These are phyloP conservation scores for Bilobella aurantiaca DNA, from an alignment of 1,140 invertebrate species.

Conservation along the genomic window DNA sequence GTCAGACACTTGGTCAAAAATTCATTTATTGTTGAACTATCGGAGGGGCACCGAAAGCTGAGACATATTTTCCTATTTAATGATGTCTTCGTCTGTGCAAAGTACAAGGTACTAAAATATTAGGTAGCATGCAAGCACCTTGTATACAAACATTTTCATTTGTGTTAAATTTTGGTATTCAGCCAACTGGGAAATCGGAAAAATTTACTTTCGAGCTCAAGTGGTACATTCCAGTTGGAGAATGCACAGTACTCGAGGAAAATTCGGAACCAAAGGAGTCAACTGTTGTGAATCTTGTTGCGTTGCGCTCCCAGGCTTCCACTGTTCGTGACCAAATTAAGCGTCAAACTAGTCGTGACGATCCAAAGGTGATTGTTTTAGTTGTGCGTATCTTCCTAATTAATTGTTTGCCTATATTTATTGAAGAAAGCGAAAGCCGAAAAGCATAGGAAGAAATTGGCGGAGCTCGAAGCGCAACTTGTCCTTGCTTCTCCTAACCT, in stretches of 20 bases:
- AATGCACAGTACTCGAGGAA: slow-evolving; percentile 57
- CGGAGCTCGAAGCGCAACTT: slow-evolving; percentile 76
- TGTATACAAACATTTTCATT: no score
- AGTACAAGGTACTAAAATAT: slow-evolving; percentile 60
- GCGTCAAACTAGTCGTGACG: slow-evolving; percentile 57
- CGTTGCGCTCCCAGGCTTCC: slow-evolving; percentile 71
- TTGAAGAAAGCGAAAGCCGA: slow-evolving; percentile 51
- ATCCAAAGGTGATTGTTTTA: slow-evolving; percentile 45
- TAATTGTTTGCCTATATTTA: background rate
- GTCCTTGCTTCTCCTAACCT: slow-evolving; percentile 81
- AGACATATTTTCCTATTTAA: slow-evolving; percentile 89
- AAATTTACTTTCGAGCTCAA: slow-evolving; percentile 86
- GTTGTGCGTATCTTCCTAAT: background rate
- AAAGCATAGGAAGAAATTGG: slow-evolving; percentile 75
- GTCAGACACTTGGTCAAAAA: slow-evolving; percentile 83
- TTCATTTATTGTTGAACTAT: slow-evolving; percentile 84
- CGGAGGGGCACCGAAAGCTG: slow-evolving; percentile 75
- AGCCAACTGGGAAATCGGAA: slow-evolving; percentile 61
- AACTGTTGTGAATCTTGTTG: slow-evolving; percentile 68
- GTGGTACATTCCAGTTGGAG: slow-evolving; percentile 75
- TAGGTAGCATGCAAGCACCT: no score
- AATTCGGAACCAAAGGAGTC: slow-evolving; percentile 56
- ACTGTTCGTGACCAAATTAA: slow-evolving; percentile 72
- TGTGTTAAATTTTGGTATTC: slow-evolving; percentile 28
- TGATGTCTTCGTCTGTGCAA: slow-evolving; percentile 88